phyloP scores from a whole-genome alignment of 2,888 invertebrate species.

The Rhagonycha fulva region DNA sequence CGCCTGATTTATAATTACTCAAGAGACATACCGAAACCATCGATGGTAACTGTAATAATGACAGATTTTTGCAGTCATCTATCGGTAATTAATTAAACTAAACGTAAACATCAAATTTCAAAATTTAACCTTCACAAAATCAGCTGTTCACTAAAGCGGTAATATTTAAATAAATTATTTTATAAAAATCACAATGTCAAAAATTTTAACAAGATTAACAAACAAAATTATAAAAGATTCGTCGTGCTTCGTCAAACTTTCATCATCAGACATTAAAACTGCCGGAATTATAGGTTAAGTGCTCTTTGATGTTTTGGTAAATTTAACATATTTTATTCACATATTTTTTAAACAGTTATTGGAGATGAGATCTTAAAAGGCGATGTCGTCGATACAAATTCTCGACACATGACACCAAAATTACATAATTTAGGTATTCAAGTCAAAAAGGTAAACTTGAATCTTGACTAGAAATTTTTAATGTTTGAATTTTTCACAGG shows the following conservation, averaged over 20 bases:
- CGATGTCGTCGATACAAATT: slow-evolving; percentile 71
- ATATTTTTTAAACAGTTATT: slow-evolving; percentile 58
- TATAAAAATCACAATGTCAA: background rate
- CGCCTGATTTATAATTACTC: background rate
- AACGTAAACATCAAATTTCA: background rate
- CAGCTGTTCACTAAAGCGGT: background rate
- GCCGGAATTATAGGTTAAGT: slow-evolving; percentile 42
- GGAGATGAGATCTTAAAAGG: slow-evolving; percentile 81
- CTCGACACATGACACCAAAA: slow-evolving; percentile 63
- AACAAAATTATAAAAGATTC: background rate
- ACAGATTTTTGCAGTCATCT: background rate
- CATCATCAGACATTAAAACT: slow-evolving; percentile 29
- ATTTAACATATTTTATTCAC: background rate
- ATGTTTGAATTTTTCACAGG: slow-evolving; percentile 51
- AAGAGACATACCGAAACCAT: background rate
- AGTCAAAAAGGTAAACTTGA: slow-evolving; percentile 58
- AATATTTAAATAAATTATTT: background rate
- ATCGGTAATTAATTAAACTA: background rate
- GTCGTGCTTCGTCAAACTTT: background rate
- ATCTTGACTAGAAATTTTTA: slow-evolving; percentile 3
- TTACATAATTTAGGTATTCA: slow-evolving; percentile 67
- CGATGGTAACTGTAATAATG: background rate
- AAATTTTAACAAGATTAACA: background rate
- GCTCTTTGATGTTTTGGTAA: background rate
- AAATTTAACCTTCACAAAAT: background rate